Percentiles rank a stretch among this genome's conserved stretches.
These are phyloP conservation scores for Melanotus villosus DNA, from an alignment of 2,888 invertebrate species.

Conservation along the genomic window DNA sequence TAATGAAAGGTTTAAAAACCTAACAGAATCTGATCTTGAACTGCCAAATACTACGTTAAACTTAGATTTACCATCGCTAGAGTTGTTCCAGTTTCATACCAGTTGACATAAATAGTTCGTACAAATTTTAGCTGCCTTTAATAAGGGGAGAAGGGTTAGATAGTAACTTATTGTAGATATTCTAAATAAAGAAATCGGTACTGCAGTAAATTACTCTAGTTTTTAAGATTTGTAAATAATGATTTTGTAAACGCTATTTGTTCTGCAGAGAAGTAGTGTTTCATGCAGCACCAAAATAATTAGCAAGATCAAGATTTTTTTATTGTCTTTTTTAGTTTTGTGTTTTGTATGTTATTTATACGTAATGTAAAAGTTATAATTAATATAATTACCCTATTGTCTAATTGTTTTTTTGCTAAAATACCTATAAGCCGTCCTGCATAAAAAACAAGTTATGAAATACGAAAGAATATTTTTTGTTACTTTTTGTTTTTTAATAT, in stretches of 20 bases:
- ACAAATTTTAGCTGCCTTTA: not conserved
- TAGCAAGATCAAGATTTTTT: not conserved
- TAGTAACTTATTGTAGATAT: not conserved
- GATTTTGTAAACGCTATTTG: too few species aligned
- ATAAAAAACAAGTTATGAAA: too few species aligned
- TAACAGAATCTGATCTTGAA: conserved; percentile 64
- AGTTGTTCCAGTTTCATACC: conserved; percentile 64
- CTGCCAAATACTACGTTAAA: conserved; percentile 57
- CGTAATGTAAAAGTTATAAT: not conserved
- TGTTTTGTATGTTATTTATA: not conserved
- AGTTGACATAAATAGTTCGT: conserved; percentile 51
- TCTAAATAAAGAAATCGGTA: not conserved
- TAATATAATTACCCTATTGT: too few species aligned
- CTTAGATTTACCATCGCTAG: conserved; percentile 63
- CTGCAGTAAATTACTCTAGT: not conserved
- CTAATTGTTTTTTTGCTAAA: too few species aligned
- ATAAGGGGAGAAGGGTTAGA: not conserved
- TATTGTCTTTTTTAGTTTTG: not conserved
- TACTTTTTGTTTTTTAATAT: too few species aligned
- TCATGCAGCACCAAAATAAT: not conserved
- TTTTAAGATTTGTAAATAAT: too few species aligned
- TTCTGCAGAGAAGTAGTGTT: too few species aligned
- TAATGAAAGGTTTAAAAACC: conserved; percentile 65
- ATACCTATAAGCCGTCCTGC: too few species aligned
- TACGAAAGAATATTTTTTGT: too few species aligned